Evolutionary conservation across 2,888 invertebrate genomes (phyloP), one percentile per base, ranked within the genome.

Genomic region (Ochropleura leucogaster): DNA sequence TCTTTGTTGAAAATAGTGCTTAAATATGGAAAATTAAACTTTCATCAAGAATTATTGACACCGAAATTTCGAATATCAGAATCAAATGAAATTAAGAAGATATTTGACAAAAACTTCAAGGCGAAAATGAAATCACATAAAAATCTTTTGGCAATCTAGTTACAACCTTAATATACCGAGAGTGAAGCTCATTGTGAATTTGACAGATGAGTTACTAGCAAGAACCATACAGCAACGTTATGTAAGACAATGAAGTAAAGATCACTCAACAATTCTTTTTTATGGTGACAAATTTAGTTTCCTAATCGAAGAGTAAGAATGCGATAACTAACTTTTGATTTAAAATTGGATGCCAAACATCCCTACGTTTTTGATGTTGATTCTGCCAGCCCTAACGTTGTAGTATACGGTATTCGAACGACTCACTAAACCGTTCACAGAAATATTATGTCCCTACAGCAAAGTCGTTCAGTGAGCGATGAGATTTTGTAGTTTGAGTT

Each of bases 401-500:
- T 42, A 57, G 57, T 55, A n/a, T 65, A 57, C 65, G 12, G 74
- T 57, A 74, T 77, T 77, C 68, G 67, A 74, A 86, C 57, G 55
- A 30, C n/a, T 66, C 46, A 59, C 82, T 81, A 84, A 78, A 74
- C 67, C 68, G 69, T 72, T 81, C 66, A 74, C 55, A 68, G 64
- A 72, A 74, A 78, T 86, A 72, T 84, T 72, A 78, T 72, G 66
- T 78, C 68, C 44, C 66, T 60, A 70, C 57, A 65, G 57, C 62
- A 20, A 62, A 77, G 62, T 72, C 73, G 57, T 83, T 75, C 68
- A 76, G 72, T 70, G 51, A 79, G 78, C 79, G 55, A 79, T 72
- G 83, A 85, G 71, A 80, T 84, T 85, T 84, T 72, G 69, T 62
- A 73, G 71, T 80, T 79, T 68, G 76, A 81, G 75, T 77, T 77